Conservation (phyloP, 2,888 invertebrate genomes). For the Oxytorus armatus region DNA sequence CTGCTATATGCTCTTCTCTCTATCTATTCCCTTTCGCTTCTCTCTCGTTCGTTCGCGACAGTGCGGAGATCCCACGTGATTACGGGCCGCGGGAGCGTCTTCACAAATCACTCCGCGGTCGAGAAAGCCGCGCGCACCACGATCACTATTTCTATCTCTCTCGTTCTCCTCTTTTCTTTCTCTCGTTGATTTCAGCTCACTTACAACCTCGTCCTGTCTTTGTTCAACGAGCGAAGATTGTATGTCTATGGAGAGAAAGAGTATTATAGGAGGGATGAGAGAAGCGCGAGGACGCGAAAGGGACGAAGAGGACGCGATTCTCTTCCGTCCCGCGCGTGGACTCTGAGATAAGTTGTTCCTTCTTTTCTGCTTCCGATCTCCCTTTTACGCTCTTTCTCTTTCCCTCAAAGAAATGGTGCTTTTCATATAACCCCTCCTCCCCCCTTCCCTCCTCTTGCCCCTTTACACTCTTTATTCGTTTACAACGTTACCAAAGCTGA, state of each 20-base stretch:
- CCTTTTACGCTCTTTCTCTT: not conserved
- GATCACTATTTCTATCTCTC: constrained; percentile 54
- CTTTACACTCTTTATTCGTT: constrained; percentile 61
- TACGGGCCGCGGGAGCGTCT: constrained; percentile 83
- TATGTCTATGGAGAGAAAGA: not conserved
- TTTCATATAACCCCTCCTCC: constrained; percentile 20
- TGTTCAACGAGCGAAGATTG: constrained; percentile 12
- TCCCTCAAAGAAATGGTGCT: not conserved
- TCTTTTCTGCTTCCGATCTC: constrained; percentile 34
- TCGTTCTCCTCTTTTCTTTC: constrained; percentile 16
- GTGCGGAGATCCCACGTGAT: constrained; percentile 84
- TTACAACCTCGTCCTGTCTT: constrained; percentile 39
- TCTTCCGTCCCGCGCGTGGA: constrained; percentile 24
- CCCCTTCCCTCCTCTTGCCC: too few species aligned
- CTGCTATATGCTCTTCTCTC: constrained; percentile 42
- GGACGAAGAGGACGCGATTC: constrained; percentile 29
- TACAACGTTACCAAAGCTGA: constrained; percentile 65
- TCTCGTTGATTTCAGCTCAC: constrained; percentile 38
- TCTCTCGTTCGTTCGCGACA: constrained; percentile 72
- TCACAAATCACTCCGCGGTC: constrained; percentile 83
- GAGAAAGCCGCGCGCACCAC: constrained; percentile 60
- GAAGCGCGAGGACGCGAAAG: constrained; percentile 5
- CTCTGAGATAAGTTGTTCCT: constrained; percentile 46
- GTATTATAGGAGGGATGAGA: not conserved
- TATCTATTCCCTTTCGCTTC: constrained; percentile 50